phyloP scores from a whole-genome alignment of 2,888 invertebrate species.

The Dasysyrphus tricinctus region DNA sequence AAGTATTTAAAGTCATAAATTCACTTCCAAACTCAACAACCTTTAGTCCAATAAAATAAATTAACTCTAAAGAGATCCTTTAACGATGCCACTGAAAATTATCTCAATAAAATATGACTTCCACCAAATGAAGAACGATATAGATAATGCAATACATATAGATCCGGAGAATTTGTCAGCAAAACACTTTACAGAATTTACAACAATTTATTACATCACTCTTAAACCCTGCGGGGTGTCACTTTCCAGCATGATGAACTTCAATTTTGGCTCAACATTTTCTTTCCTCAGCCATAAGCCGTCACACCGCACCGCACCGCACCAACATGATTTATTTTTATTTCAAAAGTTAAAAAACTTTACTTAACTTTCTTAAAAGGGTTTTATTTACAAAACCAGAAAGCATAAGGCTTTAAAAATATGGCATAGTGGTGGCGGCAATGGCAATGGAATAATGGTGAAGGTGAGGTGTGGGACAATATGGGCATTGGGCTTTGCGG shows the following conservation, averaged over 20 bases:
- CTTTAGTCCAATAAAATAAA: too few species aligned
- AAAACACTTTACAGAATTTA: not conserved
- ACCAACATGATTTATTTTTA: constrained; percentile 34
- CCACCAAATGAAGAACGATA: too few species aligned
- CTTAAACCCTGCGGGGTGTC: not conserved
- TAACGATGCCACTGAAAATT: too few species aligned
- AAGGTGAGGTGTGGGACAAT: not conserved
- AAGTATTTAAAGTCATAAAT: too few species aligned
- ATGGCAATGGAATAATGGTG: not conserved
- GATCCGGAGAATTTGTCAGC: not conserved
- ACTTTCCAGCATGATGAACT: constrained; percentile 8
- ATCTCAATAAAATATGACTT: too few species aligned
- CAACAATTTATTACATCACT: not conserved
- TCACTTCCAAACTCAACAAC: too few species aligned
- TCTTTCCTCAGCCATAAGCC: constrained; percentile 5
- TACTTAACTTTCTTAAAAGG: constrained; percentile 7
- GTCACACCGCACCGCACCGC: not conserved
- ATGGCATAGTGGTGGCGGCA: not conserved
- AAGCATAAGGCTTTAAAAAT: constrained; percentile 28
- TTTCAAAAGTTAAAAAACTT: constrained; percentile 33
- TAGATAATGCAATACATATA: too few species aligned
- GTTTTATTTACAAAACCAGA: constrained; percentile 37
- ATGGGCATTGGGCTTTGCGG: not conserved
- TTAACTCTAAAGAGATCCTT: too few species aligned
- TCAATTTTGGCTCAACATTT: not conserved